phyloP scores from a whole-genome alignment of 1,140 invertebrate species.

The Dolichoris vasculosae region DNA sequence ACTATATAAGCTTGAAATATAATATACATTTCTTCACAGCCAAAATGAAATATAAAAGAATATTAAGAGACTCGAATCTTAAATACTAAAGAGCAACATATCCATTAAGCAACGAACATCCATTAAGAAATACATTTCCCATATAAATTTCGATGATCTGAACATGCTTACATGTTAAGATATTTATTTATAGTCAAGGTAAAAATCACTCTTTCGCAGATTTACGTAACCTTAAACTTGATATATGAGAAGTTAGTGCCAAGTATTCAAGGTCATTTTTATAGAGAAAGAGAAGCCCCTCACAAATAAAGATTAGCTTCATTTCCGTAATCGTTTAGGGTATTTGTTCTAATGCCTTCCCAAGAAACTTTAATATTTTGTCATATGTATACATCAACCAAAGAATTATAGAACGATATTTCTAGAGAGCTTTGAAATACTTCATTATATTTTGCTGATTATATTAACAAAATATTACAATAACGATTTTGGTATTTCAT shows the following conservation, averaged over 20 bases:
- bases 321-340: not conserved
- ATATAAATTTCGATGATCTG: not conserved
- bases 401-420: not conserved
- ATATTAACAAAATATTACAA: too few species aligned
- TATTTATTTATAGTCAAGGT: constrained; percentile 25
- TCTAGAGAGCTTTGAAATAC: not conserved
- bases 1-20: too few species aligned
- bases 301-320: not conserved
- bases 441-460: too few species aligned
- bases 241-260: constrained; percentile 24
- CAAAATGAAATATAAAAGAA: not conserved
- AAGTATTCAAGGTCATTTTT: constrained; percentile 14
- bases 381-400: not conserved
- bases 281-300: not conserved
- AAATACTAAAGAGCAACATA: not conserved
- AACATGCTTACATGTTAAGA: not conserved
- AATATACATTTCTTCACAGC: too few species aligned
- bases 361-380: not conserved
- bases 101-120: not conserved
- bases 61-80: too few species aligned
- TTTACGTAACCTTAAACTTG: constrained; percentile 26
- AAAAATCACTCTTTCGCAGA: constrained; percentile 12
- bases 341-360: not conserved
- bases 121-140: not conserved
- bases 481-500: too few species aligned